Base-by-base conservation (phyloP, 2,888 invertebrate genomes). In the Diaprepes abbreviatus region DNA sequence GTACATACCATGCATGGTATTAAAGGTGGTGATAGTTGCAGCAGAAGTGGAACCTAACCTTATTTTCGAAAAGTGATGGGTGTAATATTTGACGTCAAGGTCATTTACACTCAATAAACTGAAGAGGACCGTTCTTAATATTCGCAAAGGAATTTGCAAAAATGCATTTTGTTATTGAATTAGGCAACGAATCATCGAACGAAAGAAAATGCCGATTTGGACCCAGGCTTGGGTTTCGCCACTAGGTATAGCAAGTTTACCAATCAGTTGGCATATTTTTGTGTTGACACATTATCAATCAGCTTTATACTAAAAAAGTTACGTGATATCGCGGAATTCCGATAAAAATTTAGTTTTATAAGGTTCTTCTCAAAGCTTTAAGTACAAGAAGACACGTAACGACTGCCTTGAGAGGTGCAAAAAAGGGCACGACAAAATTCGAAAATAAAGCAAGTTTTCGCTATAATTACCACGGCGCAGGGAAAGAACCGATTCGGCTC, bases 41-140 rank as follows among this genome's bases (percentile, higher is more conserved):
- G 77, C 77, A 77, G 76, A 77, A 77, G 75, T 76, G 75, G 78
- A 81, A 82, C 82, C 82, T 83, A 83, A 83, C 83, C 83, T 82
- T 81, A 82, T 81, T 82, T 82, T 80, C 38, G 45, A 79, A 81
- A 81, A 82, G 82, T 82, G 81, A 83, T 83, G 82, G 83, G 82
- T 82, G 83, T 82, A 82, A 81, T 81, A 81, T 82, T 81, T 68
- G 81, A 79, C 81, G 79, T 81, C 83, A 83, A 83, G 83, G 83
- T 83, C 83, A 82, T 79, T 79, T 79, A 75, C 78, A 79, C 77
- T 78, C 70, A 54, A 64, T 64, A 57, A 69, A 57, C 69, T 36
- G 55, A 43, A 45, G 65, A 73, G 66, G 65, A 73, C 73, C 58
- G 50, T 54, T 70, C 55, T 66, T 52, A 69, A 57, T 65, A 66